phyloP scores from a whole-genome alignment of 2,113 vertebrate species.

The Synodontis membranacea region DNA sequence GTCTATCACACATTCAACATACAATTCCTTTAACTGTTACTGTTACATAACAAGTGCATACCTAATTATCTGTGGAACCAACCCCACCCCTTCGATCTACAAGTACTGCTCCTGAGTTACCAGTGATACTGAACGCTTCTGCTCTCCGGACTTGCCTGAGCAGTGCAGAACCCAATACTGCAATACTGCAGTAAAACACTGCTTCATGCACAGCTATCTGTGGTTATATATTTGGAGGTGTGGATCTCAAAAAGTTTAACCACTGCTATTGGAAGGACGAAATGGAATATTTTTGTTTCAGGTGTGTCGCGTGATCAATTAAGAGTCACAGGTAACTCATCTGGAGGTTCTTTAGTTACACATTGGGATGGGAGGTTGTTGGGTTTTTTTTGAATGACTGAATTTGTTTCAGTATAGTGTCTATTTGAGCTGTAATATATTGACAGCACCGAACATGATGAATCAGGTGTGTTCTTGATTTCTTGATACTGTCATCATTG shows the following conservation, averaged over 20 bases:
- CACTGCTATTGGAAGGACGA: neutral
- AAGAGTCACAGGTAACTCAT: neutral
- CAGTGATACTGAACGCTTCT: no score
- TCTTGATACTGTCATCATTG: neutral
- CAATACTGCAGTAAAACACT: neutral
- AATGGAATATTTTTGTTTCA: neutral
- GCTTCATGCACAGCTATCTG: neutral
- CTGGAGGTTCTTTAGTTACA: neutral
- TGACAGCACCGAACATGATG: neutral
- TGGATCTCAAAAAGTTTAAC: neutral
- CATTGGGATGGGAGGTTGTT: neutral
- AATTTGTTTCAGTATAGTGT: neutral
- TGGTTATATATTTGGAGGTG: neutral
- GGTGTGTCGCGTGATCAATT: neutral
- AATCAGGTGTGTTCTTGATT: neutral
- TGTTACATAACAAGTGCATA: neutral
- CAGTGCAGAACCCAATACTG: constrained; percentile 5
- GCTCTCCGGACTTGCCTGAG: no score
- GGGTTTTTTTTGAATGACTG: neutral
- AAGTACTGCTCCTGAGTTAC: no score
- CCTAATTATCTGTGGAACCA: neutral
- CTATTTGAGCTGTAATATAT: neutral
- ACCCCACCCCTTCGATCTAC: no score
- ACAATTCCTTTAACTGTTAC: neutral
- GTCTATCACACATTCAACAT: no score